These are phyloP conservation scores for Diabrotica balteata DNA, from an alignment of 2,888 invertebrate genomes.

Conservation along the genomic window DNA sequence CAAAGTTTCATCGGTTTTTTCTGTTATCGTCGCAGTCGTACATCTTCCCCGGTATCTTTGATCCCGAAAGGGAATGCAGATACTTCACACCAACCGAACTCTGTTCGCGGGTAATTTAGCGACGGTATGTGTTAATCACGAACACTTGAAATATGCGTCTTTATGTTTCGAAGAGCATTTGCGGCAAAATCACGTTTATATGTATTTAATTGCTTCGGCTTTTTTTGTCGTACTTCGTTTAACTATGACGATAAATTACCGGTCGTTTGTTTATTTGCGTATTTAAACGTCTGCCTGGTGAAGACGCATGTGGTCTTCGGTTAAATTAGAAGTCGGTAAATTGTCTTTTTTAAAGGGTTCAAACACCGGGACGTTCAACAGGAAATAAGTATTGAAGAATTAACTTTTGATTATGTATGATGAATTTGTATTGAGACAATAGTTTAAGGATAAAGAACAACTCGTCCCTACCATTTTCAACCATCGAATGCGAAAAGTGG, in stretches of 20 bases:
- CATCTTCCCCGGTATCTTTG: conserved; percentile 50
- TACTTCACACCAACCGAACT: conserved; percentile 45
- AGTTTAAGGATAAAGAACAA: too few relatives aligned
- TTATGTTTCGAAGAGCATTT: conserved; percentile 28
- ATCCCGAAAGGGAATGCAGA: conserved; percentile 53
- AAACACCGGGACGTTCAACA: not conserved
- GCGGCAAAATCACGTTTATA: conserved; percentile 21
- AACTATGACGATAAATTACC: conserved; percentile 17
- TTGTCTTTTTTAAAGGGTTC: conserved; percentile 1
- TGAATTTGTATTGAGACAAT: too few relatives aligned
- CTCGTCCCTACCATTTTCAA: too few relatives aligned
- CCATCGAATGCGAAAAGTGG: too few relatives aligned
- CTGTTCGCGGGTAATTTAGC: conserved; percentile 55
- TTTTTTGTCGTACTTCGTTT: conserved; percentile 15
- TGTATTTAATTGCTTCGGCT: conserved; percentile 25
- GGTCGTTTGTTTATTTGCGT: conserved; percentile 15
- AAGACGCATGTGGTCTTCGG: conserved; percentile 1
- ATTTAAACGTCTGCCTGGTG: not conserved
- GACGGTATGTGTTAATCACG: conserved; percentile 43
- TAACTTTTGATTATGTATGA: too few relatives aligned
- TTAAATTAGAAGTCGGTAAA: conserved; percentile 11
- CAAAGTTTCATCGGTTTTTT: conserved; percentile 35
- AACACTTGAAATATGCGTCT: conserved; percentile 28
- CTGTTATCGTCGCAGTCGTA: conserved; percentile 44
- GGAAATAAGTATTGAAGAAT: too few relatives aligned